phyloP scores from a whole-genome alignment of 2,797 vertebrate genomes.

The Sebastes matsubarae region DNA sequence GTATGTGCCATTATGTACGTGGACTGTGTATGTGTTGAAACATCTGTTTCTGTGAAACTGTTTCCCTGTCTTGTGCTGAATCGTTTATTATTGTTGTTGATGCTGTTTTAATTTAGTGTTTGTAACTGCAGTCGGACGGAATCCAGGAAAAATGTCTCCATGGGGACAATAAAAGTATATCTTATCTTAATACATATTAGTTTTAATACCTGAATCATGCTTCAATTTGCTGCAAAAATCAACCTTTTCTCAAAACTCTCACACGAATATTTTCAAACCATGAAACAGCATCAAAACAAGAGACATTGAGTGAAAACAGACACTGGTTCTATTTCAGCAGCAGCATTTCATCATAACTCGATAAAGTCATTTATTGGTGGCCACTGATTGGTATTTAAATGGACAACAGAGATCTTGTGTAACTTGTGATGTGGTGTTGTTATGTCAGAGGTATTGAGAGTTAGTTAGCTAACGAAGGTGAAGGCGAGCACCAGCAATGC shows the following conservation, averaged over 20 bases:
- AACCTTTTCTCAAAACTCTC: background rate
- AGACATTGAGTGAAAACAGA: background rate
- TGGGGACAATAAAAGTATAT: too few relatives aligned
- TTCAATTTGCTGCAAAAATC: background rate
- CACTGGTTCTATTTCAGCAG: background rate
- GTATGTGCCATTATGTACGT: too few relatives aligned
- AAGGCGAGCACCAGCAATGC: background rate
- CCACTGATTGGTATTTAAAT: too few relatives aligned
- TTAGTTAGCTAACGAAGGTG: constrained; percentile 26
- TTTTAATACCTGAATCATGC: background rate
- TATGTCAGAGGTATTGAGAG: constrained; percentile 28
- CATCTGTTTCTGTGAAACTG: too few relatives aligned
- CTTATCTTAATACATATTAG: background rate
- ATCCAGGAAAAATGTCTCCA: rapidly evolving
- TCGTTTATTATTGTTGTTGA: too few relatives aligned
- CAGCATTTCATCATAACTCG: rapidly evolving
- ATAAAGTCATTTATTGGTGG: background rate
- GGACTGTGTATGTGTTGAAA: too few relatives aligned
- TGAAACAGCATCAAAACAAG: background rate
- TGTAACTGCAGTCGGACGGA: too few relatives aligned
- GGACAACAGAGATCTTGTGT: background rate
- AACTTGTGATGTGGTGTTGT: constrained; percentile 27
- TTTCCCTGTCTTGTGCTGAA: too few relatives aligned
- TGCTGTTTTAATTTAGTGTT: too few relatives aligned
- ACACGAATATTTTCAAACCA: background rate